Evolutionary conservation across 1,140 invertebrate genomes (phyloP).

Genomic region (Asobara japonica): DNA sequence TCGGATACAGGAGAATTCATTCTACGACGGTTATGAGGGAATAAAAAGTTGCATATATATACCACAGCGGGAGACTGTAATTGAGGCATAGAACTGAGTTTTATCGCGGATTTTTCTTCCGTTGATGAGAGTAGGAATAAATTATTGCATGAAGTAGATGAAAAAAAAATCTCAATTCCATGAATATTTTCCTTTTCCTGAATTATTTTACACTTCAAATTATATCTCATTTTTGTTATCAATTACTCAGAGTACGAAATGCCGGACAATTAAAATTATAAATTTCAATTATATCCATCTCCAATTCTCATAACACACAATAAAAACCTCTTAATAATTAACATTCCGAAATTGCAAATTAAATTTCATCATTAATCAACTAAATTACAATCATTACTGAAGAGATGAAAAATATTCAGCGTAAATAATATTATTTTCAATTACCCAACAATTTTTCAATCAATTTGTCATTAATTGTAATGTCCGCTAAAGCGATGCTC

Average conservation of each 20-base stretch:
- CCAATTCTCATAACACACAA: not conserved
- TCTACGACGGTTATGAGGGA: not conserved
- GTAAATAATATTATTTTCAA: not conserved
- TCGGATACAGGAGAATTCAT: not conserved
- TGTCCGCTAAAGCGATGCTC: conserved; percentile 2
- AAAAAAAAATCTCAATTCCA: not conserved
- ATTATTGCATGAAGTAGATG: not conserved
- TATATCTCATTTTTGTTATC: not conserved
- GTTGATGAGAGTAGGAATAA: not conserved
- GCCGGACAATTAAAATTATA: not conserved
- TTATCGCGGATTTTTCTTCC: not conserved
- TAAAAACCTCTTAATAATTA: conserved; percentile 4
- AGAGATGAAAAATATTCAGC: not conserved
- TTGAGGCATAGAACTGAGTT: not conserved
- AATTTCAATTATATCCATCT: conserved; percentile 1
- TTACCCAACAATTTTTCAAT: not conserved
- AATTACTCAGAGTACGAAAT: not conserved
- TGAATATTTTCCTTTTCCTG: not conserved
- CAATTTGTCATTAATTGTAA: not conserved
- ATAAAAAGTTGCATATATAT: not conserved
- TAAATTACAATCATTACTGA: not conserved
- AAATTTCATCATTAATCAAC: not conserved
- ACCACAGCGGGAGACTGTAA: not conserved
- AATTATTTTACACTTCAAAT: not conserved
- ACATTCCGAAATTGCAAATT: not conserved